These are phyloP conservation scores for Drymodes brunneopygia DNA, from an alignment of 2,113 vertebrate genomes.

Conservation along the genomic window DNA sequence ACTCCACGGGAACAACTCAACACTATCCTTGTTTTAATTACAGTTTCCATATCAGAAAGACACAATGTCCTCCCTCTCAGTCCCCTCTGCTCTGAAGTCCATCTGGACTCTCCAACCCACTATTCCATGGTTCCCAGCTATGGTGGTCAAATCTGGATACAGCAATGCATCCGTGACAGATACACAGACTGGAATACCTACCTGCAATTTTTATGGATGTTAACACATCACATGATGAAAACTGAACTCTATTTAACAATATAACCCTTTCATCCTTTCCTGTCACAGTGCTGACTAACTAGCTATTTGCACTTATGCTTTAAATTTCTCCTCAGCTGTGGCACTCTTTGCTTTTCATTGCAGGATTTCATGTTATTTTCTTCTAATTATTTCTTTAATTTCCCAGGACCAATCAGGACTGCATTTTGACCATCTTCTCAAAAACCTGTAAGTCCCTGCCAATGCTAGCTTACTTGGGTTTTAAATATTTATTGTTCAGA, in stretches of 20 bases:
- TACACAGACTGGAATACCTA: background rate
- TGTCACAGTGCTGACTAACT: background rate
- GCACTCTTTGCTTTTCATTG: background rate
- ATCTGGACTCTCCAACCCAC: background rate
- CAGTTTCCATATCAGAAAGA: background rate
- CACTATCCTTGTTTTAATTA: background rate
- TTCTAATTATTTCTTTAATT: background rate
- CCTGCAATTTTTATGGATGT: background rate
- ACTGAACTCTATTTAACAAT: background rate
- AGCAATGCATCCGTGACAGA: background rate
- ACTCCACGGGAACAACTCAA: background rate
- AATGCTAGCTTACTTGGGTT: background rate
- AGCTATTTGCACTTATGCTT: background rate
- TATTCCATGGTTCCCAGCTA: background rate
- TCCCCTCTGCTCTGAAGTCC: background rate
- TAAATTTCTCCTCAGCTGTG: background rate
- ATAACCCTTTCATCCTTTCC: background rate
- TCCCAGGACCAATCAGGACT: background rate
- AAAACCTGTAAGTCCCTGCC: background rate
- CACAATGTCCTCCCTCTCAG: background rate
- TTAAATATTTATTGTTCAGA: background rate
- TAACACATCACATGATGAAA: background rate
- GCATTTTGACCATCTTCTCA: background rate
- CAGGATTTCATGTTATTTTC: background rate
- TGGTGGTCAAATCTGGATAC: background rate